Evolutionary conservation across 2,113 vertebrate genomes (phyloP).

Genomic region (Pampusana beccarii): DNA sequence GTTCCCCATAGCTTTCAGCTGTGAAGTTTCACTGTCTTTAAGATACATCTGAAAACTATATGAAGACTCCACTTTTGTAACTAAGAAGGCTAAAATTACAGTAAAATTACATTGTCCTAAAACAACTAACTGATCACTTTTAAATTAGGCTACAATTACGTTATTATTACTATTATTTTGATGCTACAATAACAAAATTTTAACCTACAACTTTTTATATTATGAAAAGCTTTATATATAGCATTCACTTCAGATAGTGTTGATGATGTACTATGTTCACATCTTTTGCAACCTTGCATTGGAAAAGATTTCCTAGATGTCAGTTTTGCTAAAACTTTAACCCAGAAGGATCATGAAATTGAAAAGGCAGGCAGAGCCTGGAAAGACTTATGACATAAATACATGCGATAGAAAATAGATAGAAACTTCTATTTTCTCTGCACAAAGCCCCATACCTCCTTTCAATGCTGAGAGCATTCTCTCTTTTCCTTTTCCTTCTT

Average conservation of each 20-base stretch:
- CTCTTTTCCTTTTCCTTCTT: fast-evolving
- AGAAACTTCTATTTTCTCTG: background rate
- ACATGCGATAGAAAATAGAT: background rate
- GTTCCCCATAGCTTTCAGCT: background rate
- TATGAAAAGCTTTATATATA: background rate
- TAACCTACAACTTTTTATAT: background rate
- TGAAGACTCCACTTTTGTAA: background rate
- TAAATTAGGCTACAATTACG: background rate
- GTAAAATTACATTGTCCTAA: background rate
- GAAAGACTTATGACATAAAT: background rate
- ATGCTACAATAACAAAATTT: background rate
- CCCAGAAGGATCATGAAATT: background rate
- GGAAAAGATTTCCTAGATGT: background rate
- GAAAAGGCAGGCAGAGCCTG: background rate
- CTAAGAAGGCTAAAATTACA: background rate
- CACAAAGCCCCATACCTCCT: background rate
- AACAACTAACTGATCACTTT: background rate
- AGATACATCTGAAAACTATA: background rate
- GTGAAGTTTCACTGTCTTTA: background rate
- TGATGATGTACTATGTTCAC: background rate
- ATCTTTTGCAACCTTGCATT: background rate
- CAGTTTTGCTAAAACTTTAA: background rate
- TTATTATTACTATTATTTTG: background rate
- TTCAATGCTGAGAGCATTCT: background rate
- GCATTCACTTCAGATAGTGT: background rate